A percentile compares a stretch with the other conserved stretches of the same genome.
phyloP scores from a whole-genome alignment of 2,888 invertebrate genomes.

The Marasmarcha lunaedactyla region DNA sequence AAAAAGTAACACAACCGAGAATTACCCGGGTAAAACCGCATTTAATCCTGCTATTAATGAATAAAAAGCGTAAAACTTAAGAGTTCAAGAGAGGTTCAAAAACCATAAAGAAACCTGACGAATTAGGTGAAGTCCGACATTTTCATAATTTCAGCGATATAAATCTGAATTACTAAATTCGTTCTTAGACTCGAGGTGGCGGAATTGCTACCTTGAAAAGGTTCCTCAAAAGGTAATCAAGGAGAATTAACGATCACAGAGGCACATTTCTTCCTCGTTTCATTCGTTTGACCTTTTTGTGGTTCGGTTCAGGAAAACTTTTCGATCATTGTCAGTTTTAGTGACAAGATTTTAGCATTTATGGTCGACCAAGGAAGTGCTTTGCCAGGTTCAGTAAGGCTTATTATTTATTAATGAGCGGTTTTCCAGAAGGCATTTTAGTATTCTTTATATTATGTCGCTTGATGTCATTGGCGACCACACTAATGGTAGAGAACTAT shows the following conservation, averaged over 20 bases:
- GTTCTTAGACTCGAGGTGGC: neutral
- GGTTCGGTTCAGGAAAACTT: neutral
- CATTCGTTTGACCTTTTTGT: slow-evolving; percentile 6
- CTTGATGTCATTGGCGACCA: no score
- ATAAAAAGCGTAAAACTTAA: no score
- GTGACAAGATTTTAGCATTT: slow-evolving; percentile 1
- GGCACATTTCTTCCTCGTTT: slow-evolving; percentile 20
- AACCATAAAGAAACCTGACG: neutral
- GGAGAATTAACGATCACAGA: slow-evolving; percentile 44
- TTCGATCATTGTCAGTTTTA: slow-evolving; percentile 3
- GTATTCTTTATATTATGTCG: no score
- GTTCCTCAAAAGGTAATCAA: slow-evolving; percentile 46
- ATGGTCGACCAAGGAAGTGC: no score
- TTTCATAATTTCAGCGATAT: slow-evolving; percentile 1
- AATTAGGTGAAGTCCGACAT: slow-evolving; percentile 3
- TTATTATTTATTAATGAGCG: no score
- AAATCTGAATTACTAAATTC: neutral
- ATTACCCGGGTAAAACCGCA: no score
- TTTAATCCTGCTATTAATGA: no score
- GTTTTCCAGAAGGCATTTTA: no score
- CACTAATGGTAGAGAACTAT: no score
- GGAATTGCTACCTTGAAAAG: slow-evolving; percentile 24
- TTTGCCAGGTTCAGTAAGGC: no score
- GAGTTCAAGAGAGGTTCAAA: no score
- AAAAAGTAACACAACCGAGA: no score